These are phyloP conservation scores for Xiphophorus couchianus DNA, from an alignment of 2,113 vertebrate genomes.

Conservation along the genomic window DNA sequence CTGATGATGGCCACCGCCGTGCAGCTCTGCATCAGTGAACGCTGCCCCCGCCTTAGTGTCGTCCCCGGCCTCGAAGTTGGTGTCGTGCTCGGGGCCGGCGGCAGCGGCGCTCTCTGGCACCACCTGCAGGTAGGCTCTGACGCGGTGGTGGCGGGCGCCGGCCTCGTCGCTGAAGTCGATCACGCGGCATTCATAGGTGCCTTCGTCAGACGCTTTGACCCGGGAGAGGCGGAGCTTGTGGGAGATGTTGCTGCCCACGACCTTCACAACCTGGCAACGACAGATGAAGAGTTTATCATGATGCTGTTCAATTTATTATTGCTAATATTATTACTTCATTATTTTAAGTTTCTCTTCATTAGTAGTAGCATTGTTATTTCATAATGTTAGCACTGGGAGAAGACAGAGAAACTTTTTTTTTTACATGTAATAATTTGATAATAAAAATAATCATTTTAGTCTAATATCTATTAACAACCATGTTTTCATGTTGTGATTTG, in stretches of 20 bases:
- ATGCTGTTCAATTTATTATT: no score
- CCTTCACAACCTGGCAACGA: conserved; percentile 88
- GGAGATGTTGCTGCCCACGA: conserved; percentile 96
- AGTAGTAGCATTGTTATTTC: no score
- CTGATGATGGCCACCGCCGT: conserved; percentile 75
- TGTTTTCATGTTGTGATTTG: no score
- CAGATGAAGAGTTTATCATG: no score
- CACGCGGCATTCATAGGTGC: conserved; percentile 94
- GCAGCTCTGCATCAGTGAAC: conserved; percentile 48
- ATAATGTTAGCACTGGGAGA: no score
- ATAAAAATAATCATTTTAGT: no score
- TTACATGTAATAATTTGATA: no score
- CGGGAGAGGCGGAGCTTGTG: conserved; percentile 95
- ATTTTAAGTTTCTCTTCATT: no score
- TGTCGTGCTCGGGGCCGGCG: conserved; percentile 2
- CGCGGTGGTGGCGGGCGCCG: conserved; percentile 88
- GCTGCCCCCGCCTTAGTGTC: conserved; percentile 58
- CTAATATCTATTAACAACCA: no score
- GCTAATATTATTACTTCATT: no score
- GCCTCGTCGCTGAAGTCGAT: conserved; percentile 92
- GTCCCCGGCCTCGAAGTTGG: conserved; percentile 62
- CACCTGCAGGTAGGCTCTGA: conserved; percentile 92
- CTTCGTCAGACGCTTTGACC: conserved; percentile 91
- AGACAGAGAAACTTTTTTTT: no score
- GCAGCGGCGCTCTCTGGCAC: conserved; percentile 73